Base-by-base conservation (phyloP, 2,797 vertebrate species). In the Diglossa cyanea region DNA sequence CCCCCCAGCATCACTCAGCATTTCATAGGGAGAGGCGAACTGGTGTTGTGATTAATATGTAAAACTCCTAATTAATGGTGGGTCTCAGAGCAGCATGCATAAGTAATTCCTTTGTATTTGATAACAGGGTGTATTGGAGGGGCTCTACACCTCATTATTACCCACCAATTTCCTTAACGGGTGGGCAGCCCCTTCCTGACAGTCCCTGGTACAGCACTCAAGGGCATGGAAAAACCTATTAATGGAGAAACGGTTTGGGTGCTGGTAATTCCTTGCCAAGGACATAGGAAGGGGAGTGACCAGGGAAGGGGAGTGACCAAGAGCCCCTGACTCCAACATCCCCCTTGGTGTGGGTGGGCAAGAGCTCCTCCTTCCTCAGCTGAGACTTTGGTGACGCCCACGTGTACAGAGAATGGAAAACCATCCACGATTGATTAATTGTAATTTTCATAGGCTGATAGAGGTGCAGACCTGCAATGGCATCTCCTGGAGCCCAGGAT, bases 1-100 rank as follows among this genome's bases (percentile, higher is more conserved):
- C 25, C 67, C 24, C 88, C 11, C 67, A 55, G 70, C 58, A 62
- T 13, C 74, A 5, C 77, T 45, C 79, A 26, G 76, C 7, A 1
- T 28, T 54, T 85, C 93, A 30, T 2, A 66, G 81, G 17, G 35
- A 85, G 24, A 75, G 33, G 26, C 72, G 79, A 80, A 58, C 28
- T 19, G 40, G 28, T 76, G 66, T 76, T 95, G 88, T 2, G 10
- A 90, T 94, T 94, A 95, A 75, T 90, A 95, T 86, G 93, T 76
- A 97, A 93, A 94, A 78, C 86, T 92, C 79, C 77, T 92, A 96
- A 95, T 95, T 96, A 96, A 86, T 90, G 88, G 48, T 13, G 74
- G 86, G 88, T 92, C 86, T 95, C 66, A 68, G 55, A 78, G 79
- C 88, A 90, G 95, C 93, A 94, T 92, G 93, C 90, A 81, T 90